These are phyloP conservation scores for Hylaeus anthracinus DNA, from an alignment of 1,140 invertebrate genomes.

Conservation along the genomic window DNA sequence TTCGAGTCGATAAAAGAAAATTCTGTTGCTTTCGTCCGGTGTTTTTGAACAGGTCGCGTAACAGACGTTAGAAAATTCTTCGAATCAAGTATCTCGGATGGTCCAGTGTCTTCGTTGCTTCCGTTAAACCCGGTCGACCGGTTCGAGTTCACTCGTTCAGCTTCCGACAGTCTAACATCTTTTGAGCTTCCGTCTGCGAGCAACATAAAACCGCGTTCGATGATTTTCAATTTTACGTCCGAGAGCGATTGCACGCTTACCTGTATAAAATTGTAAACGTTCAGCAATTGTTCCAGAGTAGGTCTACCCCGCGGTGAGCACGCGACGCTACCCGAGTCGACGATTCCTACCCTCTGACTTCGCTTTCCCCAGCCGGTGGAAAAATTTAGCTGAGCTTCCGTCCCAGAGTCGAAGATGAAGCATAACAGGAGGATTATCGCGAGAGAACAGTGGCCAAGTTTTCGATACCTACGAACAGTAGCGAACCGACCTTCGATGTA, in stretches of 20 bases:
- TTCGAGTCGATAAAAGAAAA: too few relatives aligned
- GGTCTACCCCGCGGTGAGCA: constrained; percentile 18
- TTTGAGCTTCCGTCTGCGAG: constrained; percentile 61
- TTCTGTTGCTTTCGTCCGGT: not conserved
- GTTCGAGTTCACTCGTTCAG: constrained; percentile 46
- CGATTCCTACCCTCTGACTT: constrained; percentile 47
- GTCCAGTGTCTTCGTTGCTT: constrained; percentile 1
- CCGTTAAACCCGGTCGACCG: not conserved
- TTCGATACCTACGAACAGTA: constrained; percentile 44
- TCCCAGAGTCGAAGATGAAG: constrained; percentile 47
- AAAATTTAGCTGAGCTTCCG: constrained; percentile 74
- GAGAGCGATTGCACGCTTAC: constrained; percentile 32
- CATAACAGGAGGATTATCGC: constrained; percentile 57
- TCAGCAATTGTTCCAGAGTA: constrained; percentile 60
- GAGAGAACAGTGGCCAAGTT: constrained; percentile 41
- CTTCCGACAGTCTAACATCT: constrained; percentile 58
- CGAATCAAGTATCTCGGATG: not conserved
- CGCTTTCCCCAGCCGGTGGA: constrained; percentile 77
- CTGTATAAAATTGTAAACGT: constrained; percentile 67
- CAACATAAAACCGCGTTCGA: not conserved
- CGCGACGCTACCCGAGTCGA: constrained; percentile 37
- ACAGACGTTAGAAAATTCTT: not conserved
- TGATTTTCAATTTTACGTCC: not conserved
- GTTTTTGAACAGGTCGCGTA: not conserved
- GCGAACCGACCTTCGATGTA: not conserved